Evolutionary conservation across 2,113 vertebrate species (phyloP).

Genomic region (Phylloscopus whistleri): DNA sequence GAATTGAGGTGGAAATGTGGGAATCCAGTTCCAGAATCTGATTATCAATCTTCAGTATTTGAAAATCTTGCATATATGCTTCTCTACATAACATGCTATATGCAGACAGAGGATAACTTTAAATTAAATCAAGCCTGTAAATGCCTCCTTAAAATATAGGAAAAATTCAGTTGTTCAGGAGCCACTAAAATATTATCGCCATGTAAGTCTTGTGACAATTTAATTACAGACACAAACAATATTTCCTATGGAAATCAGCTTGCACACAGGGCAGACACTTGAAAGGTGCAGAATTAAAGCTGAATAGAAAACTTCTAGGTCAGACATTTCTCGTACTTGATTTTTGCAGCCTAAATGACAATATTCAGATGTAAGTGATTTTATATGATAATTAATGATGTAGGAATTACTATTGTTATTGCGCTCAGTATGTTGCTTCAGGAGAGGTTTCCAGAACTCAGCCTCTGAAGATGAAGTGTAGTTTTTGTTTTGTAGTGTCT

Average conservation of each 20-base stretch:
- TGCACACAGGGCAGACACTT: not conserved
- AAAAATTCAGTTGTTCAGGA: not conserved
- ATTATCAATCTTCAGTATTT: not conserved
- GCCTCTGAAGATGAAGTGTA: not conserved
- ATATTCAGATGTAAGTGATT: not conserved
- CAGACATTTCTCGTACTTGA: not conserved
- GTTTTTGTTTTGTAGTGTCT: slow-evolving; percentile 7
- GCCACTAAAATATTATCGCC: not conserved
- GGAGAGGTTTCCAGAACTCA: not conserved
- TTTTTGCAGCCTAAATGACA: not conserved
- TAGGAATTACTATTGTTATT: not conserved
- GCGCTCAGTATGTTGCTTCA: not conserved
- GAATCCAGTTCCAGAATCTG: not conserved
- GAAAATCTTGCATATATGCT: not conserved
- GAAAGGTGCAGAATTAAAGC: not conserved
- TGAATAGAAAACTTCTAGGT: not conserved
- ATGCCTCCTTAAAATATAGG: not conserved
- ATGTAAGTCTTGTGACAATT: not conserved
- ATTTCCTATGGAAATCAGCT: not conserved
- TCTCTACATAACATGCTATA: not conserved
- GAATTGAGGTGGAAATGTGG: not conserved
- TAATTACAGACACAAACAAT: not conserved
- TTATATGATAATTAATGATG: not conserved
- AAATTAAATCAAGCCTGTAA: not conserved
- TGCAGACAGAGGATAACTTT: not conserved